Evolutionary conservation across 2,113 vertebrate species (phyloP).

Genomic region (Pithys albifrons): DNA sequence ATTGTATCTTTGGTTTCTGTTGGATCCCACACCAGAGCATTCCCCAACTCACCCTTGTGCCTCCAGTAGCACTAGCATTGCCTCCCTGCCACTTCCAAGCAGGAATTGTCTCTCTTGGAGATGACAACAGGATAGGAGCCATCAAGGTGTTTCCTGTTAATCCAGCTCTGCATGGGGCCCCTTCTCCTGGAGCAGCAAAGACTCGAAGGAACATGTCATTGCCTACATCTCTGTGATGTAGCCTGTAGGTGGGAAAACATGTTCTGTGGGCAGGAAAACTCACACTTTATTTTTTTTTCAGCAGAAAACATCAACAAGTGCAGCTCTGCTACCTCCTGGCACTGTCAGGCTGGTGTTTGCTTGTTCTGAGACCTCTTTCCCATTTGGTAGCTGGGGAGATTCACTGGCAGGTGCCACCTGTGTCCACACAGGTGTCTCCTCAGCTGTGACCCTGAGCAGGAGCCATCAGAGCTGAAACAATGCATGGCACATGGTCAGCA

Average conservation of each 20-base stretch:
- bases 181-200: not conserved
- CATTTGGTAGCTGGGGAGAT: not conserved
- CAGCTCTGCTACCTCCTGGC: not conserved
- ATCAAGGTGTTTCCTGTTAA: not conserved
- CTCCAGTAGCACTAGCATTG: not conserved
- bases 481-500: fast-evolving
- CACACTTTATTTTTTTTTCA: not conserved
- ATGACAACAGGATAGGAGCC: not conserved
- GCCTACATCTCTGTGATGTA: not conserved
- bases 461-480: not conserved
- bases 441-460: not conserved
- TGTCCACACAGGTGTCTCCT: not conserved
- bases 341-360: not conserved
- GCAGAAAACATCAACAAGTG: not conserved
- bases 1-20: not conserved
- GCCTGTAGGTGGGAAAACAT: not conserved
- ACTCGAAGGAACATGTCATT: not conserved
- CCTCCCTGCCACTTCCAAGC: not conserved
- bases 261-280: not conserved
- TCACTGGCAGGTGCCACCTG: not conserved
- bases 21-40: fast-evolving
- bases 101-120: not conserved
- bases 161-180: not conserved
- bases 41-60: too few species aligned
- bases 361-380: not conserved